Percentiles rank a stretch among this genome's conserved stretches.
phyloP scores from a whole-genome alignment of 35 echinoderm and acorn worm species.

The Holothuria glaberrima region DNA sequence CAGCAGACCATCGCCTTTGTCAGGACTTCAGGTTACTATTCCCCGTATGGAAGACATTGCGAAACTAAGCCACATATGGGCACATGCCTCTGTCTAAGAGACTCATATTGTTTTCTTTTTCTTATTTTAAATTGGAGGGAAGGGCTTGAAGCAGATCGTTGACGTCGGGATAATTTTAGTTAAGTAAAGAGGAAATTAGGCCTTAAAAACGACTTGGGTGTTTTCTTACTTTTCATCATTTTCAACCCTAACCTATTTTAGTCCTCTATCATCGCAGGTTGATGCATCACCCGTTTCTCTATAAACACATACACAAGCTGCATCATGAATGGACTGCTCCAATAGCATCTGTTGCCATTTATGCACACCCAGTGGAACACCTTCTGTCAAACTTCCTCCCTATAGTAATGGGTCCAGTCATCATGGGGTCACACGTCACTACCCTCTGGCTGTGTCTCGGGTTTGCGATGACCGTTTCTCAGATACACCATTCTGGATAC shows the following conservation, averaged over 20 bases:
- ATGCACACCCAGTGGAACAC: conserved; percentile 62
- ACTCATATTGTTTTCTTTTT: no score
- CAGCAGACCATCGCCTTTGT: no score
- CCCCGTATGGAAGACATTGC: no score
- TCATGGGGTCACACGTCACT: conserved; percentile 65
- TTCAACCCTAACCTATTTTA: not conserved
- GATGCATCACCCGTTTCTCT: conserved; percentile 53
- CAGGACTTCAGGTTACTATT: no score
- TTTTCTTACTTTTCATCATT: not conserved
- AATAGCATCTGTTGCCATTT: conserved; percentile 46
- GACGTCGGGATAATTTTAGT: no score
- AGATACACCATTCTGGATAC: conserved; percentile 52
- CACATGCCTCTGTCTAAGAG: no score
- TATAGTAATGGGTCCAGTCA: conserved; percentile 25
- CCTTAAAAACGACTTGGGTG: not conserved
- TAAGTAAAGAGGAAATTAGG: no score
- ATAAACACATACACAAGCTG: conserved; percentile 67
- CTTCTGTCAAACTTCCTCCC: conserved; percentile 37
- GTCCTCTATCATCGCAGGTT: conserved; percentile 15
- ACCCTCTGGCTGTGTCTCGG: conserved; percentile 56
- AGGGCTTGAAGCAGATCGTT: no score
- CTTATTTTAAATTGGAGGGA: no score
- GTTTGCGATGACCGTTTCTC: conserved; percentile 23
- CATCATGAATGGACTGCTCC: conserved; percentile 72
- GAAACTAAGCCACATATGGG: no score